phyloP scores from a whole-genome alignment of 1,140 invertebrate species.

The Goniozus legneri region DNA sequence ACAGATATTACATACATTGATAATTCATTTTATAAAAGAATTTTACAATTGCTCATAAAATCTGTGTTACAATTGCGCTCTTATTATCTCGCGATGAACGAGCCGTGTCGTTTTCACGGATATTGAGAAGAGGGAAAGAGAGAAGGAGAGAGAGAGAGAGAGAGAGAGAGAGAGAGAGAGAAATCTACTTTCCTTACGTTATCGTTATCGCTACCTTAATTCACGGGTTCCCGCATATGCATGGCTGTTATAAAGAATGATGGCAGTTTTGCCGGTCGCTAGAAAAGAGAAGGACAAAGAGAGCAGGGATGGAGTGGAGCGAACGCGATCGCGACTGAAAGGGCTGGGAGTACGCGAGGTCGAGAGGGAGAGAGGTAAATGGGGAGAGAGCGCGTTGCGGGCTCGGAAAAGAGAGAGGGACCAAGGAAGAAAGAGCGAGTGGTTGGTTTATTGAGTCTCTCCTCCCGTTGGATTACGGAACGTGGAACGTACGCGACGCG shows the following conservation, averaged over 20 bases:
- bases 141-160: neutral
- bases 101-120: too few relatives aligned
- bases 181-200: too few relatives aligned
- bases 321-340: slow-evolving; percentile 4
- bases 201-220: too few relatives aligned
- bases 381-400: too few relatives aligned
- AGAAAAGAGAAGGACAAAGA: slow-evolving; percentile 20
- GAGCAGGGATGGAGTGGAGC: slow-evolving; percentile 17
- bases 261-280: neutral
- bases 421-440: slow-evolving; percentile 41
- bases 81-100: too few relatives aligned
- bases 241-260: too few relatives aligned
- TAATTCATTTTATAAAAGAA: too few relatives aligned
- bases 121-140: neutral
- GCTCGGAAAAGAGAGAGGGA: slow-evolving; percentile 19
- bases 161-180: too few relatives aligned
- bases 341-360: slow-evolving; percentile 12
- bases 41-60: too few relatives aligned
- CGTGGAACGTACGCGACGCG: slow-evolving; percentile 28
- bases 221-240: too few relatives aligned
- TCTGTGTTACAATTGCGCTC: too few relatives aligned
- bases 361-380: too few relatives aligned
- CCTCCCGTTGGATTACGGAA: slow-evolving; percentile 38
- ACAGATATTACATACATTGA: neutral
- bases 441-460: slow-evolving; percentile 52